A percentile compares a stretch with the other conserved stretches of the same genome.
Conservation (phyloP, 2,888 invertebrate species). For the Embidobia sp. region DNA sequence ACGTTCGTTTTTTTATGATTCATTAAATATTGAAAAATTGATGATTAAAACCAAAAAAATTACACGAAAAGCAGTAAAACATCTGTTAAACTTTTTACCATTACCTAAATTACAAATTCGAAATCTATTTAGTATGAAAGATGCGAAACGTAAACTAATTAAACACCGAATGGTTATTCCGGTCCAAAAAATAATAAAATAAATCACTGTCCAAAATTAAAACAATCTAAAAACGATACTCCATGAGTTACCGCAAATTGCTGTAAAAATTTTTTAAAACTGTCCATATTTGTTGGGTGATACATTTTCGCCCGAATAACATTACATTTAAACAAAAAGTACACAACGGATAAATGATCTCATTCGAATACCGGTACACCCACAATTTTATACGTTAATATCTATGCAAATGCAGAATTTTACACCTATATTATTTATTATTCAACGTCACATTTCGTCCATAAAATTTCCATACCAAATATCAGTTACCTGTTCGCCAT, state of each 20-base stretch:
- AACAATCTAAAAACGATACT: not conserved
- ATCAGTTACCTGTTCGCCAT: constrained; percentile 29
- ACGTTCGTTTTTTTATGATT: too few species aligned
- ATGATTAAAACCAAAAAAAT: too few species aligned
- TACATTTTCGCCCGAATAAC: constrained; percentile 25
- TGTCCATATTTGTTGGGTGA: constrained; percentile 15
- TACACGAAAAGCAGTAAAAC: too few species aligned
- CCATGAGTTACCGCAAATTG: not conserved
- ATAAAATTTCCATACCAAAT: constrained; percentile 50
- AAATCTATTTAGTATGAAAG: too few species aligned
- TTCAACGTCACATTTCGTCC: constrained; percentile 37
- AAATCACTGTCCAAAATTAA: too few species aligned
- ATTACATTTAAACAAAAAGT: constrained; percentile 17
- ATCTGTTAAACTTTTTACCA: too few species aligned
- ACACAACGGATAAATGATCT: constrained; percentile 32
- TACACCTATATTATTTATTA: constrained; percentile 47
- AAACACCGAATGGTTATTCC: too few species aligned
- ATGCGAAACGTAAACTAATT: too few species aligned
- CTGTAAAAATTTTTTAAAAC: constrained; percentile 9
- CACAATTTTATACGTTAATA: constrained; percentile 40
- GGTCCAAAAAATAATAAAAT: too few species aligned
- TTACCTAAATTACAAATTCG: too few species aligned
- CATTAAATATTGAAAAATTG: too few species aligned
- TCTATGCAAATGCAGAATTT: constrained; percentile 48
- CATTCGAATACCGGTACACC: constrained; percentile 26